These are phyloP conservation scores for Circus cinereus DNA, from an alignment of 2,797 vertebrate genomes.

Conservation along the genomic window DNA sequence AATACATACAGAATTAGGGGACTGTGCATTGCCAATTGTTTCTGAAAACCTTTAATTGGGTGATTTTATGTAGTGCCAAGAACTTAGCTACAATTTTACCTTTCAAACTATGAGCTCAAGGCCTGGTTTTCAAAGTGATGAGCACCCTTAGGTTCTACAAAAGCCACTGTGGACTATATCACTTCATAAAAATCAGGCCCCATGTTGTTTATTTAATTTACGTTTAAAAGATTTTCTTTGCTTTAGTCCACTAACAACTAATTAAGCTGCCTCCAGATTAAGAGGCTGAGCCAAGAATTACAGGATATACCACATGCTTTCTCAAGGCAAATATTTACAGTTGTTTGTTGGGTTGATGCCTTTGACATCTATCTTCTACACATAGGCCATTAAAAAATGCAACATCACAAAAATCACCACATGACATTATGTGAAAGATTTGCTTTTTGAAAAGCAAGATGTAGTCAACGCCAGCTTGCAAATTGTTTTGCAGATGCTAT, in stretches of 20 bases:
- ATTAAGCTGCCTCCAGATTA: slow-evolving; percentile 56
- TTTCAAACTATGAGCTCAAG: not conserved
- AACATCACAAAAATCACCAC: slow-evolving; percentile 18
- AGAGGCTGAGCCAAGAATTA: slow-evolving; percentile 1
- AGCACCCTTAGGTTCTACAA: not conserved
- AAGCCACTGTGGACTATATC: not conserved
- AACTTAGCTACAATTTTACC: not conserved
- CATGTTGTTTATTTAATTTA: slow-evolving; percentile 40
- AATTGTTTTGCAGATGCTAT: slow-evolving; percentile 49
- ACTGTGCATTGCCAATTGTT: not conserved
- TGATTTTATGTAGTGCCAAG: not conserved
- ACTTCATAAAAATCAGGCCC: slow-evolving; percentile 34
- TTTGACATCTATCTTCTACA: slow-evolving; percentile 38
- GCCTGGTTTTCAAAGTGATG: not conserved
- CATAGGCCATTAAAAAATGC: slow-evolving; percentile 20
- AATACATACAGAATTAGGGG: not conserved
- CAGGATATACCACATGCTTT: slow-evolving; percentile 56
- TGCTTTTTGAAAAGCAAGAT: slow-evolving; percentile 47
- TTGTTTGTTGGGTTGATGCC: slow-evolving; percentile 1
- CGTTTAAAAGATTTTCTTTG: slow-evolving; percentile 43
- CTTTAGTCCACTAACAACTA: slow-evolving; percentile 68
- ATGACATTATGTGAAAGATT: slow-evolving; percentile 37
- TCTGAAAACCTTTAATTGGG: not conserved
- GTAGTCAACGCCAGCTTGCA: not conserved
- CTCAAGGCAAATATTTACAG: slow-evolving; percentile 50